Evolutionary conservation across 2,113 vertebrate species (phyloP), one percentile per base, ranked within the genome.

Genomic region (Suncus etruscus): DNA sequence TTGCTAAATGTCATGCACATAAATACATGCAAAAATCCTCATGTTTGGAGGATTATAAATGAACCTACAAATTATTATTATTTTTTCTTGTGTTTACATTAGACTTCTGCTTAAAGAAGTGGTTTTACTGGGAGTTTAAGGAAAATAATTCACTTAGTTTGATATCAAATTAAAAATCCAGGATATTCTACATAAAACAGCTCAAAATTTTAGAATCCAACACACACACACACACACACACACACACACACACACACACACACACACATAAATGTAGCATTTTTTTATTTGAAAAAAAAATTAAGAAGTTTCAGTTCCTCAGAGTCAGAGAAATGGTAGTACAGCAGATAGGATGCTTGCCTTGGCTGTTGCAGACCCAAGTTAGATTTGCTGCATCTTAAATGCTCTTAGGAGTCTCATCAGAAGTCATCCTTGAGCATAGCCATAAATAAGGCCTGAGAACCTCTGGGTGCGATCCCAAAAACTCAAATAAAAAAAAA

Each of bases 111-210:
- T 77, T 83, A 88, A 91, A 54, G 48, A 81, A 72, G 11, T 68
- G 47, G 66, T 90, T 89, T 78, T 92, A 47, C 79, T 91, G 84
- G 70, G 31, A 79, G 66, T 61, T 63, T 66, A 75, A 82, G 47
- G 32, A 76, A 66, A 68, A 32, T 22, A 32, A 70, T 87, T 85
- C 82, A 83, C 16, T 61, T 89, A 84, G 84, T 65, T 80, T 93
- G 54, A 32, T 25, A 70, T 83, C 54, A 58, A 58, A 80, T 14
- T 74, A 0, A 63, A 1, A 72, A 84, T 54, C 51, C 70, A 77
- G 20, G 11, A 27, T 63, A 66, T 68, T 94, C 84, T 20, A 85
- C 82, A 74, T 66, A 66, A 81, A 87, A 87, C 15, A 14, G 32
- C n/a, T 92, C 20, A 74, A 70, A 79, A 47, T 82, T 91, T 91